Base-by-base conservation (phyloP, 92 coral and sea anemone species). In the Palythoa caribaeorum region DNA sequence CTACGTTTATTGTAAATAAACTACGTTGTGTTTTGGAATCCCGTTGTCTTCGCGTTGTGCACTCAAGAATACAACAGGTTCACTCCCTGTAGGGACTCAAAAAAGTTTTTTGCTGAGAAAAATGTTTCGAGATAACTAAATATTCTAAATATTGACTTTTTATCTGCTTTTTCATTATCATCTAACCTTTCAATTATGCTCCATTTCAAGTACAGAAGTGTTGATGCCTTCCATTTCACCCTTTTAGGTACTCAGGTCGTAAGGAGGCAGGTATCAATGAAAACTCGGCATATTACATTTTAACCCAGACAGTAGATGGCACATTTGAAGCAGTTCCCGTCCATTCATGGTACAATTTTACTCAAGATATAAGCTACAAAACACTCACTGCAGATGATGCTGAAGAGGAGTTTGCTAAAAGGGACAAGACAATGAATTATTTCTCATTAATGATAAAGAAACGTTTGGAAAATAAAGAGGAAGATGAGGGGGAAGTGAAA, bases 271-370 rank as follows among this genome's bases (percentile, higher is more conserved):
- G 95, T 15, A 94, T 97, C 40, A 91, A 93, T 72, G 97, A 95
- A 75, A 97, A 97, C 83, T 96, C 99, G 1, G 92, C 95, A 1
- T 97, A 97, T 77, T 97, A 97, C 80, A 90, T 97, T 71, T 89
- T 97, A 38, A 94, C 99, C 2, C 98, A 97, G 89, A 93, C 95
- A 40, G 92, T 92, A 50, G 99, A 97, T 71, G 99, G 99, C 0
- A 96, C 99, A 54, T 97, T 97, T 87, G 98, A 97, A 80, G 99
- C 99, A 35, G 93, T 89, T 5, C 99, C 99, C 0, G 98, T 97
- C 50, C 90, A 92, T 65, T 89, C 95, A 40, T 94, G 96, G 96
- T 97, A 91, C 86, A 95, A 93, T 63, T 97, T 97, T 83, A 95
- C 96, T 5, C 98, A 95, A n/a, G 94, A 92, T 80, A 97, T 97